These are phyloP conservation scores for Coptodon bakossiorum DNA, from an alignment of 2,113 vertebrate species.

Conservation along the genomic window DNA sequence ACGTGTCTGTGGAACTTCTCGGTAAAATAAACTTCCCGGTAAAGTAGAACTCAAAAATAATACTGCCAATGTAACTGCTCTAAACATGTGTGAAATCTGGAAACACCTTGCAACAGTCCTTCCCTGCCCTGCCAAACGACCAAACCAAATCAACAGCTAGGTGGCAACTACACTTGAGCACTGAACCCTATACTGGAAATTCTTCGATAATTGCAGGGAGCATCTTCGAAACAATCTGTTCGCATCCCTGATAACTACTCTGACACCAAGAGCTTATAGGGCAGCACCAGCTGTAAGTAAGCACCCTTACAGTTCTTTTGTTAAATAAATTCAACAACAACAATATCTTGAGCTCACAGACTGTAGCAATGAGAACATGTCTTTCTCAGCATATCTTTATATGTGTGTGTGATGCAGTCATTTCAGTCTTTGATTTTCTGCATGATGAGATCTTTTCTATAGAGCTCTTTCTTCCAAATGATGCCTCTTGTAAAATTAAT, in stretches of 20 bases:
- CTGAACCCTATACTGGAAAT: background rate
- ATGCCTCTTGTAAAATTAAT: background rate
- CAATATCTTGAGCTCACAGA: background rate
- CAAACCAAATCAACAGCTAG: background rate
- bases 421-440: background rate
- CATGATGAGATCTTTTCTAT: background rate
- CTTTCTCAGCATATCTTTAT: background rate
- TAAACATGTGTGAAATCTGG: background rate
- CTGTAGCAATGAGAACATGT: background rate
- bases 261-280: background rate
- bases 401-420: background rate
- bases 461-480: background rate
- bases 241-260: background rate
- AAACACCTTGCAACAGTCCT: background rate
- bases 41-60: background rate
- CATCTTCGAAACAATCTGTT: background rate
- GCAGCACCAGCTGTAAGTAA: background rate
- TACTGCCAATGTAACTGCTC: background rate
- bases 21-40: rapidly evolving
- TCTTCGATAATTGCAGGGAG: background rate
- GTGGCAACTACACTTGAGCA: background rate
- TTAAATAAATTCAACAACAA: background rate
- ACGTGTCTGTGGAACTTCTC: rapidly evolving
- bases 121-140: background rate
- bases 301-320: background rate